These are phyloP conservation scores for Furcula furcula DNA, from an alignment of 2,888 invertebrate genomes.

Conservation along the genomic window DNA sequence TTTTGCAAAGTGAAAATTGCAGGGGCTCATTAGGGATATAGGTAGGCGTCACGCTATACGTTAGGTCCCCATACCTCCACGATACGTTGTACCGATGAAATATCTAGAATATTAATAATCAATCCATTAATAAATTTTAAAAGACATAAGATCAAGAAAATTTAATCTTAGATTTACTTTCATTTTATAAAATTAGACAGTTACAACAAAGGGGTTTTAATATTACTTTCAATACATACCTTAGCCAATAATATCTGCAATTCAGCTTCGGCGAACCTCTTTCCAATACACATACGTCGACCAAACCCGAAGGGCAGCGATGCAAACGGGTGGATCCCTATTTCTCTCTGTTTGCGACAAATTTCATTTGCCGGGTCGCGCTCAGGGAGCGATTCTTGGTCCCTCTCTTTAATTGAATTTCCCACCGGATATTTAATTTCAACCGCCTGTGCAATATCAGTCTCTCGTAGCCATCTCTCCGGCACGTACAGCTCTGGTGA, in stretches of 20 bases:
- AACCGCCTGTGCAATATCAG: slow-evolving; percentile 27
- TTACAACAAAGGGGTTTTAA: too few species aligned
- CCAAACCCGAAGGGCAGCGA: slow-evolving; percentile 90
- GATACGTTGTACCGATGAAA: slow-evolving; percentile 86
- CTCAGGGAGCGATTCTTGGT: slow-evolving; percentile 12
- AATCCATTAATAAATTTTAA: too few species aligned
- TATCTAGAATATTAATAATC: slow-evolving; percentile 74
- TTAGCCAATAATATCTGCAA: slow-evolving; percentile 88
- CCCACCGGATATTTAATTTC: slow-evolving; percentile 17
- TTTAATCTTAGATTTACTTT: too few species aligned
- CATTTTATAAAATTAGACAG: too few species aligned
- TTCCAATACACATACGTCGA: slow-evolving; percentile 88
- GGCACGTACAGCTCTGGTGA: slow-evolving; percentile 87
- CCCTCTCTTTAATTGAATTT: slow-evolving; percentile 3
- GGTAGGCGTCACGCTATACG: slow-evolving; percentile 87
- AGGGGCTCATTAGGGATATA: slow-evolving; percentile 88
- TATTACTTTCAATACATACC: too few species aligned
- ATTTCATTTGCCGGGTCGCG: slow-evolving; percentile 36
- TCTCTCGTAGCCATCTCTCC: slow-evolving; percentile 88
- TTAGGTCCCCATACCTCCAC: slow-evolving; percentile 85
- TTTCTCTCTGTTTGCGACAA: slow-evolving; percentile 73
- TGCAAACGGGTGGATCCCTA: slow-evolving; percentile 87
- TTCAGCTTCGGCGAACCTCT: slow-evolving; percentile 91
- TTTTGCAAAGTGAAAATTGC: slow-evolving; percentile 83
- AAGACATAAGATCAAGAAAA: too few species aligned